Evolutionary conservation across 2,797 vertebrate genomes (phyloP), one percentile per base, ranked within the genome.

Genomic region (Nannoperca australis): DNA sequence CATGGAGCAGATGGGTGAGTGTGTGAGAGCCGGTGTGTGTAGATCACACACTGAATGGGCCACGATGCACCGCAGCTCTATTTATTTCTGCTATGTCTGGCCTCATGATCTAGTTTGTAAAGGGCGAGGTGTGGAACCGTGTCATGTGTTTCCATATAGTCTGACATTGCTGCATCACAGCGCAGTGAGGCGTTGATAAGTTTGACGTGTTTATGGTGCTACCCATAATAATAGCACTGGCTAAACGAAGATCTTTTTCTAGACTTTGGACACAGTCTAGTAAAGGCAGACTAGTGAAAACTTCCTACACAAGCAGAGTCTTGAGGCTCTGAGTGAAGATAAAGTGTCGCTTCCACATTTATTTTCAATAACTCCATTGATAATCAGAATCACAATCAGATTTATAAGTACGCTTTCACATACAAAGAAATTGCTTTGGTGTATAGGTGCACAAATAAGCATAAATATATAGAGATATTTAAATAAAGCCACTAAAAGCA

Each of bases 1-100:
- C 90, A 96, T 98, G 97, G 97, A 98, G 79, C 84, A 91, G 4
- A 95, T 98, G 96, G 97, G 97, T 98, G 94, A 97, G 96, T 89
- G 36, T 18, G 32, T 60, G 22, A 22, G 24, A 4, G 50, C 7
- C 32, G 27, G 17, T 38, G 44, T 56, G 50, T 36, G 5, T 36
- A 50, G 32, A 30, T 40, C 53, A 49, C 20, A 5, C 4, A 5
- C 4, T 36, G 20, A 24, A 15, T 20, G 30, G 47, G 18, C 34
- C 7, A 42, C 40, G 4, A 9, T 49, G 56, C 27, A 20, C 54
- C 44, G 44, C 14, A 34, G 36, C 18, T 38, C 24, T 20, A 1
- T 30, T 70, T 27, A 30, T 20, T 27, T 7, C 18, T 44, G 40
- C 27, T 14, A 17, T 30, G 30, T 24, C 40, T 34, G 61, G 34